phyloP scores from a whole-genome alignment of 2,797 vertebrate genomes.

The Sebastes iracundus region DNA sequence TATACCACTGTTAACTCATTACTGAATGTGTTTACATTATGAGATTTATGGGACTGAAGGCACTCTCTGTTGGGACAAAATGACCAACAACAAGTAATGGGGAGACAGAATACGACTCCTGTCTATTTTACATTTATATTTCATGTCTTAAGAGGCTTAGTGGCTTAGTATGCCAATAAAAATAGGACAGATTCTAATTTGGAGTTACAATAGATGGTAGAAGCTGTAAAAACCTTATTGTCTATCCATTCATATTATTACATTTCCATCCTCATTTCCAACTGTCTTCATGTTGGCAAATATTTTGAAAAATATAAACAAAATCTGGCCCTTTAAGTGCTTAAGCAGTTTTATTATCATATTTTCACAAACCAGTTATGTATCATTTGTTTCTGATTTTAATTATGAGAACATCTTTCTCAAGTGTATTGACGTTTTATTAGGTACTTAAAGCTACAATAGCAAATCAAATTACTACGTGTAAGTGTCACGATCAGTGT shows the following conservation, averaged over 20 bases:
- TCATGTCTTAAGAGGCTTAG: neutral
- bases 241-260: neutral
- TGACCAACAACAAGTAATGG: constrained; percentile 8
- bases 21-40: constrained; percentile 54
- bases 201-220: neutral
- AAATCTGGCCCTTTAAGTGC: neutral
- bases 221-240: neutral
- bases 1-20: constrained; percentile 49
- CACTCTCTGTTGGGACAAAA: constrained; percentile 19
- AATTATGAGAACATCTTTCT: neutral
- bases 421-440: neutral
- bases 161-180: constrained; percentile 5
- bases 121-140: constrained; percentile 1
- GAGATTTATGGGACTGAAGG: constrained; percentile 54
- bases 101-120: neutral
- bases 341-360: neutral
- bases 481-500: neutral
- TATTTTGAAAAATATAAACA: neutral
- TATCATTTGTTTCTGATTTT: neutral
- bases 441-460: neutral
- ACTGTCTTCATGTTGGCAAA: neutral
- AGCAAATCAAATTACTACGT: neutral
- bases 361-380: neutral
- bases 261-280: neutral
- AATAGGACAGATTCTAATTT: constrained; percentile 4